phyloP scores from a whole-genome alignment of 2,113 vertebrate genomes.

The Eolophus roseicapilla region DNA sequence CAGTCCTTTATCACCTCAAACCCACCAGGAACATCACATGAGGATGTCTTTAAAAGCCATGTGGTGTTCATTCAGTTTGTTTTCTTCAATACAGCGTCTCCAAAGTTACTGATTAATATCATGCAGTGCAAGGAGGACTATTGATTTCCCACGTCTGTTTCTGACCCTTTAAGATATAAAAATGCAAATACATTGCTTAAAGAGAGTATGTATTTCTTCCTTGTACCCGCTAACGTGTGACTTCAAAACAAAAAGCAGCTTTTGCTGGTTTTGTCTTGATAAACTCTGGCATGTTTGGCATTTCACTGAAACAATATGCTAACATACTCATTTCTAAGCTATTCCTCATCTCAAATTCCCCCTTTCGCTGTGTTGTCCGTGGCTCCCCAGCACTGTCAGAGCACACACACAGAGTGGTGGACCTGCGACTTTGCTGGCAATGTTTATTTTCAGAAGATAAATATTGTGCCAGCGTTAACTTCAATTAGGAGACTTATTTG shows the following conservation, averaged over 20 bases:
- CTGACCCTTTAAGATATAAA: constrained; percentile 54
- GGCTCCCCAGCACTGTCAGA: constrained; percentile 37
- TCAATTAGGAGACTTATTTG: constrained; percentile 79
- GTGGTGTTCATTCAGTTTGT: constrained; percentile 61
- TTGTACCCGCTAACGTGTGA: background rate
- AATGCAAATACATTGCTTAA: constrained; percentile 40
- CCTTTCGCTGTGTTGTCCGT: background rate
- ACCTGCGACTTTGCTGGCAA: constrained; percentile 67
- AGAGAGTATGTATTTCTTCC: constrained; percentile 16
- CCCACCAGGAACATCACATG: constrained; percentile 43
- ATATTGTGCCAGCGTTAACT: constrained; percentile 76
- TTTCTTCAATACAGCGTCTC: constrained; percentile 50
- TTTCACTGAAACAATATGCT: constrained; percentile 12
- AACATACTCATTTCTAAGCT: background rate
- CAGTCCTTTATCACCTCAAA: constrained; percentile 42
- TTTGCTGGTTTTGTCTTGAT: background rate
- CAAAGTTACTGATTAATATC: constrained; percentile 73
- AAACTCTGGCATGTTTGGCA: background rate
- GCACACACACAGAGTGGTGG: constrained; percentile 28
- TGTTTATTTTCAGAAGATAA: constrained; percentile 80
- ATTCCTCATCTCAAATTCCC: background rate
- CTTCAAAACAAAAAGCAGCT: background rate
- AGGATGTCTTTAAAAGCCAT: constrained; percentile 42
- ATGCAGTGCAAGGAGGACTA: constrained; percentile 24
- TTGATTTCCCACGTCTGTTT: constrained; percentile 35